Evolutionary conservation across 2,888 invertebrate genomes (phyloP), one percentile per base, ranked within the genome.

Genomic region (Heliothis peltigera): DNA sequence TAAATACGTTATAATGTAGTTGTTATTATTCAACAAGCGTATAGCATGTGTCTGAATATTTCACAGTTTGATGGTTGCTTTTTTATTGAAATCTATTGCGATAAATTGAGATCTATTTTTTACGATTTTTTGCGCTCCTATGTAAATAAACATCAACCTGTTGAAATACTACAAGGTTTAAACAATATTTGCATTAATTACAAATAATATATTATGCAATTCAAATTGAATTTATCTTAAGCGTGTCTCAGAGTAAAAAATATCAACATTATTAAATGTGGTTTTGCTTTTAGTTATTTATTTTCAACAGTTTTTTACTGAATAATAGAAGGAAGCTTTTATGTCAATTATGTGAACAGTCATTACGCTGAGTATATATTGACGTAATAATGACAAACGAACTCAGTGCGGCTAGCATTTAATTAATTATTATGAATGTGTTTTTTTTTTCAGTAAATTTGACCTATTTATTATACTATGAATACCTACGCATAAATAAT

Each of bases 281-380:
- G 12, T 1, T 21, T 7, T 18, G 18, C 35, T 58, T 59, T 25
- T 17, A 46, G 25, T 44, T 39, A 58, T 68, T 49, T 64, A 32
- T 68, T 52, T 56, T 21, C 44, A 19, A 44, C 28, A 21, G 28
- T 49, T 28, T 64, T 48, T 39, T 62, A 39, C 21, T 42, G 15
- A 15, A 8, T 62, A 57, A 56, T 61, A 64, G 21, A 47, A 53
- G 58, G 63, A 67, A 64, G 58, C 52, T 43, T 57, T 77, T 77
- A 69, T 47, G 64, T 48, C 55, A 63, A 65, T 69, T 64, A 70
- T 48, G 35, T 57, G 25, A 47, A 32, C 43, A 71, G 52, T 60
- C 58, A 25, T 18, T 48, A 62, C 7, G 22, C 54, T 21, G 43
- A 39, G 32, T 47, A 25, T 49, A 32, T 68, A 57, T 60, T 47